Conservation (phyloP, 2,888 invertebrate genomes). For the Ophonus ardosiacus region DNA sequence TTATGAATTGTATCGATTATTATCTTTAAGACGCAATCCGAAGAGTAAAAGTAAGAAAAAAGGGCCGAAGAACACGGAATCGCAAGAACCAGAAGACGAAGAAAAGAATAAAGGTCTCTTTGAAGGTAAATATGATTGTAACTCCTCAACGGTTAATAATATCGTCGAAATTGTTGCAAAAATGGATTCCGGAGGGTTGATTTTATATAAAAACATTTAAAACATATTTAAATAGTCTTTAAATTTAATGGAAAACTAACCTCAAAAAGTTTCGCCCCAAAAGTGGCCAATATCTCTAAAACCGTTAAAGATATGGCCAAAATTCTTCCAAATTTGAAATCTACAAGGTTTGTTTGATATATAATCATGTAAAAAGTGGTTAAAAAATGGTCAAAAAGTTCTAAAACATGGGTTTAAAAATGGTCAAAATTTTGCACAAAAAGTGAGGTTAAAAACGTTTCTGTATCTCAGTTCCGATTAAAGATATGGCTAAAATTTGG, state of each 20-base stretch:
- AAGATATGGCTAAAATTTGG: neutral
- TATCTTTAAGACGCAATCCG: constrained; percentile 87
- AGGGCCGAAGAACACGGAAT: constrained; percentile 68
- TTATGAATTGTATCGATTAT: constrained; percentile 95
- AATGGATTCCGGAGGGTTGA: no score
- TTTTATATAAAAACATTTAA: no score
- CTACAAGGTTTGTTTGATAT: no score
- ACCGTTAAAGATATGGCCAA: neutral
- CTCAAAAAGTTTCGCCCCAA: neutral
- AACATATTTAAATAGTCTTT: no score
- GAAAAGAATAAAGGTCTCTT: constrained; percentile 85
- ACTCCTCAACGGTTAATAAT: no score
- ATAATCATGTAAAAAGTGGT: no score
- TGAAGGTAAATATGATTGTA: constrained; percentile 78
- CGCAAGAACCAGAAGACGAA: constrained; percentile 78
- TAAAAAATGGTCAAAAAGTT: no score
- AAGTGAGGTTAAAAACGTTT: no score
- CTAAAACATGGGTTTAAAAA: no score
- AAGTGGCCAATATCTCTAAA: neutral
- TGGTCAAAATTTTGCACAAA: no score
- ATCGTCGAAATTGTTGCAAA: neutral
- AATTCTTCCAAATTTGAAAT: no score
- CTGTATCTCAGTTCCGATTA: no score
- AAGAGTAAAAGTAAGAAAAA: constrained; percentile 79
- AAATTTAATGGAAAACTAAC: neutral